Conservation (phyloP, 2,888 invertebrate genomes). For the Sylvicola cinctus region DNA sequence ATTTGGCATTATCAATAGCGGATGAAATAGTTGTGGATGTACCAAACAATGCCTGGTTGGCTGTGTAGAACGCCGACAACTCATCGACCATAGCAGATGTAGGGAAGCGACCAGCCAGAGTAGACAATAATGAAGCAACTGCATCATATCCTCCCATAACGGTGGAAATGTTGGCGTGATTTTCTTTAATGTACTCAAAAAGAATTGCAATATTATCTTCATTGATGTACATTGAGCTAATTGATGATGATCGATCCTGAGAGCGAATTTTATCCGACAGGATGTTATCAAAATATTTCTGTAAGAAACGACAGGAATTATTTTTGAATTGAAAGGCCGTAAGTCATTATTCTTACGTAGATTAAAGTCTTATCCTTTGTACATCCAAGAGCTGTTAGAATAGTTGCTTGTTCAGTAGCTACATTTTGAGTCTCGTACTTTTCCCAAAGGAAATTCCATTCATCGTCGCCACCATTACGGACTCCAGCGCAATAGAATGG, state of each 20-base stretch:
- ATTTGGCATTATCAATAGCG: conserved; percentile 14
- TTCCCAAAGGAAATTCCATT: conserved; percentile 44
- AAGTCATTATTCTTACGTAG: conserved; percentile 13
- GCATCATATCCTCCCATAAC: not conserved
- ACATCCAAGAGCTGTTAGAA: conserved; percentile 48
- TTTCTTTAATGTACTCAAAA: conserved; percentile 3
- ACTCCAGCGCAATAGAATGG: conserved; percentile 59
- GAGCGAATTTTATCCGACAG: conserved; percentile 15
- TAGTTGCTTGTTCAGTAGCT: conserved; percentile 43
- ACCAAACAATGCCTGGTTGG: conserved; percentile 13
- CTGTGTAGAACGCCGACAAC: conserved; percentile 13
- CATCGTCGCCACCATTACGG: conserved; percentile 33
- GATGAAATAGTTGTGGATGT: conserved; percentile 12
- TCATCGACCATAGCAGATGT: conserved; percentile 13
- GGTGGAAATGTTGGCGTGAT: conserved; percentile 1
- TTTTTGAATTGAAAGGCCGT: not conserved
- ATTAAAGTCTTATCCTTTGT: conserved; percentile 33
- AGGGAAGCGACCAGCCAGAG: conserved; percentile 19
- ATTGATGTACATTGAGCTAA: conserved; percentile 8
- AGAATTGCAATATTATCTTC: conserved; percentile 1
- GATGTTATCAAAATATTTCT: conserved; percentile 5
- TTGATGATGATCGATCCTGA: conserved; percentile 20
- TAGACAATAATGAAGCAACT: conserved; percentile 16
- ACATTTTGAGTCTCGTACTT: conserved; percentile 36
- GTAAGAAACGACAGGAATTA: not conserved